Base-by-base conservation (phyloP, 2,113 vertebrate genomes). In the Sceloporus tristichus region DNA sequence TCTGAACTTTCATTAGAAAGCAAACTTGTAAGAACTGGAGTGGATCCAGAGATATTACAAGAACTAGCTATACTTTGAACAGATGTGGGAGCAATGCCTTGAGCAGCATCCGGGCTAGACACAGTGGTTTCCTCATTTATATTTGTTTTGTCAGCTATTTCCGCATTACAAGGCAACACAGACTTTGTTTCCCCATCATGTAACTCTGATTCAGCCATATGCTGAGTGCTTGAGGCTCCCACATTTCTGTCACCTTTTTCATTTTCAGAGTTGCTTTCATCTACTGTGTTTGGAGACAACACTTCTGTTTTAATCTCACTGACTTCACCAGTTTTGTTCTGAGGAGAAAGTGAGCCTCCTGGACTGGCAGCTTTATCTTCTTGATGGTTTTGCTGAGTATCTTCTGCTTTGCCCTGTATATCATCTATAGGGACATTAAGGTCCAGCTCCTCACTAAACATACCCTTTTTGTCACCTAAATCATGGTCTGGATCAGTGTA, bases 401-500 rank as follows among this genome's bases (percentile, higher is more conserved):
- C 97, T 84, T 92, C 91, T 75, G 93, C 73, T 42, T 92, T 95
- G 87, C 94, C 90, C 7, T 95, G 97, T 65, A 95, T 92, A 80
- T 99, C 99, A 90, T 98, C 98, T 48, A 97, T 96, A 0, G 97
- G 94, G 74, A 98, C 99, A 70, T 66, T 96, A 5, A 99, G 97
- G 87, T 99, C 99, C 70, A 99, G 95, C 78, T 99, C 98, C 92
- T 98, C 99, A 9, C 97, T 99, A 91, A 99, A 99, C 98, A 99
- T 98, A 92, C 98, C 98, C 90, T 99, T 99, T 94, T 99, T 99
- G 96, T 99, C 99, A 34, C 97, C 98, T 16, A 99, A 94, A 87
- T 99, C 98, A 82, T 98, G 98, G 85, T 99, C 99, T 1, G 99
- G 99, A 91, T 99, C 99, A 9, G 99, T 98, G 78, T 99, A 99